A percentile compares a stretch with the other conserved stretches of the same genome.
Evolutionary conservation across 2,797 vertebrate species (phyloP).

Genomic region (Zenarchopterus dispar): DNA sequence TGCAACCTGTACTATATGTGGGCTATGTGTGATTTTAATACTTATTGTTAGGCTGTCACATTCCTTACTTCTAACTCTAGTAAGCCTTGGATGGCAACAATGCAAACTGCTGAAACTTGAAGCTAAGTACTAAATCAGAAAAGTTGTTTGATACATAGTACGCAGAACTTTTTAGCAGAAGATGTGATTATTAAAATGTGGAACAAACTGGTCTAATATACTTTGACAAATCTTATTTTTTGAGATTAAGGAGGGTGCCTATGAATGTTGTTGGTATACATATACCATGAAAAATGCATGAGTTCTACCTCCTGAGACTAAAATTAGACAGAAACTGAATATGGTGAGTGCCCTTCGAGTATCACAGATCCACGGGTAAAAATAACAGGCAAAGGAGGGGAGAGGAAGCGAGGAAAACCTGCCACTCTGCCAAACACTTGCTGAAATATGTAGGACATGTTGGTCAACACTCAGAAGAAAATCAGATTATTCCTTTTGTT

Average conservation of each 20-base stretch:
- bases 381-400: conserved; percentile 29
- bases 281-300: conserved; percentile 80
- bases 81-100: conserved; percentile 4
- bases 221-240: conserved; percentile 43
- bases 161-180: conserved; percentile 26
- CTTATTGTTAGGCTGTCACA: conserved; percentile 25
- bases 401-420: conserved; percentile 31
- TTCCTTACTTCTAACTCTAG: conserved; percentile 30
- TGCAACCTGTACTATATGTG: conserved; percentile 7
- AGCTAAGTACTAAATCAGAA: conserved; percentile 2
- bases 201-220: conserved; percentile 15
- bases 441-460: conserved; percentile 28
- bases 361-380: conserved; percentile 66
- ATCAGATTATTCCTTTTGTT: conserved; percentile 51
- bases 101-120: conserved; percentile 11
- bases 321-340: conserved; percentile 78
- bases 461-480: conserved; percentile 17
- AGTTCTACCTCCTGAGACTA: conserved; percentile 71
- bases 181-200: conserved; percentile 28
- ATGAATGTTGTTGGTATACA: conserved; percentile 55
- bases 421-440: conserved; percentile 21
- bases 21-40: conserved; percentile 20
- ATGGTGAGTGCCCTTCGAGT: conserved; percentile 74
- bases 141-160: conserved; percentile 18
- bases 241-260: conserved; percentile 35